phyloP scores from a whole-genome alignment of 2,888 invertebrate species.

The Dicranocentrus wangi region DNA sequence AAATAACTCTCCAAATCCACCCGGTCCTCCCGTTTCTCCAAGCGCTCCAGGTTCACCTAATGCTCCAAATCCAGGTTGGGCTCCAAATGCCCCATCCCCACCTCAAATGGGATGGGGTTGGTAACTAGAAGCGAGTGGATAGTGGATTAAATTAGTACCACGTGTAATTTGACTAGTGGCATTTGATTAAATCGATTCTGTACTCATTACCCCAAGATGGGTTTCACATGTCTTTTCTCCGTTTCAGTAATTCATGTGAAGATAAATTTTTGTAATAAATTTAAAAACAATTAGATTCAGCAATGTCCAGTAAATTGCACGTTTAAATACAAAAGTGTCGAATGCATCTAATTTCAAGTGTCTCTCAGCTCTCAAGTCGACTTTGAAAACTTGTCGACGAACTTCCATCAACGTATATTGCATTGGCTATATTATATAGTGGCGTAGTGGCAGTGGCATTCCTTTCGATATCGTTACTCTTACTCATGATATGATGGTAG shows the following conservation, averaged over 20 bases:
- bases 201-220: not conserved
- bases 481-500: too few species aligned
- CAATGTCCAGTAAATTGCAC: too few species aligned
- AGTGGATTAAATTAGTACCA: not conserved
- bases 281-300: too few species aligned
- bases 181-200: not conserved
- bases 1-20: not conserved
- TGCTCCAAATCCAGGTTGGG: constrained; percentile 26
- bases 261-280: not conserved
- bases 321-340: too few species aligned
- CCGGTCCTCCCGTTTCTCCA: not conserved
- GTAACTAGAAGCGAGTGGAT: not conserved
- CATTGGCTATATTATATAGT: too few species aligned
- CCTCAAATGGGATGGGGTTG: constrained; percentile 13
- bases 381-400: too few species aligned
- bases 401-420: too few species aligned
- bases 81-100: not conserved
- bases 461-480: too few species aligned
- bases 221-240: not conserved
- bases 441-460: too few species aligned
- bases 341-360: too few species aligned
- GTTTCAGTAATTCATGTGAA: not conserved
- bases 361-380: too few species aligned
- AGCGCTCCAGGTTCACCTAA: not conserved
- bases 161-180: not conserved